Conservation (phyloP, 2,113 vertebrate genomes). For the Aspidoscelis tigris region DNA sequence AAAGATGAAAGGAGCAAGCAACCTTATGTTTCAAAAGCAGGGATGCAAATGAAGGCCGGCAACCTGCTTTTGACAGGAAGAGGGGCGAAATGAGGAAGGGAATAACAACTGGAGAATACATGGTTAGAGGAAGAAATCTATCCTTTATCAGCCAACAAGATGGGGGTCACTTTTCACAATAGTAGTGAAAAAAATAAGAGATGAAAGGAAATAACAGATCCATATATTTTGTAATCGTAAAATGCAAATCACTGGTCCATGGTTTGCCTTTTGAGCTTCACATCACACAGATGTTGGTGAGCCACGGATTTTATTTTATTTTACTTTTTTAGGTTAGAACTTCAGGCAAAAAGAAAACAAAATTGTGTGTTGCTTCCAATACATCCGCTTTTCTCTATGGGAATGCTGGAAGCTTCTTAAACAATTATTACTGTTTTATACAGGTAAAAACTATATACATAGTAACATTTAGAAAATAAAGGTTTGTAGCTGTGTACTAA, state of each 20-base stretch:
- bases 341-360: conserved; percentile 14
- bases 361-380: conserved; percentile 52
- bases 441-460: no score
- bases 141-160: neutral
- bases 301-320: neutral
- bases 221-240: neutral
- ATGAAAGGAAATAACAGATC: neutral
- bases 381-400: conserved; percentile 39
- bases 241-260: conserved; percentile 18
- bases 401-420: conserved; percentile 14
- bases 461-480: no score
- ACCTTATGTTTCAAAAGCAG: conserved; percentile 61
- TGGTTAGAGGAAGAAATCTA: neutral
- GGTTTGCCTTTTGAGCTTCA: conserved; percentile 41
- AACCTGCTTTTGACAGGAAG: conserved; percentile 32
- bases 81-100: neutral
- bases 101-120: neutral
- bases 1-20: conserved; percentile 67
- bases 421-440: no score
- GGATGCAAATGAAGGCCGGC: conserved; percentile 71
- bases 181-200: neutral
- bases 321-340: neutral
- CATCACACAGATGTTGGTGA: conserved; percentile 21
- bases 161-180: neutral
- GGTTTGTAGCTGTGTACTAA: no score